Conservation (phyloP, 2,113 vertebrate species). For the Takifugu flavidus region DNA sequence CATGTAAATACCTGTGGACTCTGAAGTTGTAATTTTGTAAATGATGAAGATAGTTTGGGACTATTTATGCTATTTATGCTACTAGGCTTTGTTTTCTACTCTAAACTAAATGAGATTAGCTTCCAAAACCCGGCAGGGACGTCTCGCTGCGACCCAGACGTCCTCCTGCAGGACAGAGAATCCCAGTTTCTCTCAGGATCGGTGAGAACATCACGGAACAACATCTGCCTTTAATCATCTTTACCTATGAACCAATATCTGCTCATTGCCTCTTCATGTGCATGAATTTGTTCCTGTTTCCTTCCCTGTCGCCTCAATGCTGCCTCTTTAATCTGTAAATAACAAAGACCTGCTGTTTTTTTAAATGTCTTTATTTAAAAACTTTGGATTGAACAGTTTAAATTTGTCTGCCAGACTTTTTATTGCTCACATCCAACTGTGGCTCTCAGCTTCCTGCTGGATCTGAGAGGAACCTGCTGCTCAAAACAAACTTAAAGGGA, state of each 20-base stretch:
- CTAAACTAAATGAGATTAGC: conserved; percentile 34
- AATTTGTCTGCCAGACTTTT: not conserved
- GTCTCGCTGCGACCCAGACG: no score
- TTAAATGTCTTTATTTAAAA: no score
- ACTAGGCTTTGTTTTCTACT: conserved; percentile 55
- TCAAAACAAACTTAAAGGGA: not conserved
- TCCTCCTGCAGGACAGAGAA: no score
- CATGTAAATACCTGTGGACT: conserved; percentile 31
- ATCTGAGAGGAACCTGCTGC: not conserved
- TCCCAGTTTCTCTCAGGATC: conserved; percentile 60
- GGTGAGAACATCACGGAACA: conserved; percentile 47
- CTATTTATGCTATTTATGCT: conserved; percentile 77
- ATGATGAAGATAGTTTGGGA: conserved; percentile 66
- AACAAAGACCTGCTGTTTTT: not conserved
- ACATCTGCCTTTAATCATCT: conserved; percentile 36
- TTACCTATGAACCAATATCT: not conserved
- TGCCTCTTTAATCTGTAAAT: not conserved
- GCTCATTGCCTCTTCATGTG: conserved; percentile 18
- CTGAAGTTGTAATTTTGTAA: conserved; percentile 70
- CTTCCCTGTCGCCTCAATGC: conserved; percentile 27
- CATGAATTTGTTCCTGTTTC: conserved; percentile 24
- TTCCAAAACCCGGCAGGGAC: not conserved
- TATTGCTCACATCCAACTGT: no score
- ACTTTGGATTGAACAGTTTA: not conserved
- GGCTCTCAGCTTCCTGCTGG: no score